These are phyloP conservation scores for Psylliodes chrysocephalus DNA, from an alignment of 2,888 invertebrate species.

Conservation along the genomic window DNA sequence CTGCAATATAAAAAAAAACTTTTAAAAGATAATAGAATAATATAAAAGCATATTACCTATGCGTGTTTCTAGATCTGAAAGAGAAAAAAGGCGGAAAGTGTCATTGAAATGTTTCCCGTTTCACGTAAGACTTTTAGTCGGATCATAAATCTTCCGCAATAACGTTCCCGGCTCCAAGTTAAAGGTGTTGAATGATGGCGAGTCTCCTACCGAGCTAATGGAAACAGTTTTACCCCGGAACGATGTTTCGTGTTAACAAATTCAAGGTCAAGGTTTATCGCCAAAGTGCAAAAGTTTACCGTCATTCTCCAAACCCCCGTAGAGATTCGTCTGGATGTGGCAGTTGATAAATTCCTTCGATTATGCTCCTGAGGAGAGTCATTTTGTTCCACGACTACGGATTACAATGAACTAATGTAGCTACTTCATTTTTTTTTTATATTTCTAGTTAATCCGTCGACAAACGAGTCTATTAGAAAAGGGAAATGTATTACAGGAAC, in stretches of 20 bases:
- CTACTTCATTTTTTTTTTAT: neutral
- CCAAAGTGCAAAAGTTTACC: neutral
- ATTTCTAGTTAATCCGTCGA: no score
- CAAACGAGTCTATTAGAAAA: no score
- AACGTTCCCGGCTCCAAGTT: slow-evolving; percentile 1
- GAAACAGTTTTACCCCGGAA: slow-evolving; percentile 17
- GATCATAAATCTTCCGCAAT: slow-evolving; percentile 18
- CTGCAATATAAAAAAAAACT: no score
- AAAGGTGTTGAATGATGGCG: slow-evolving; percentile 19
- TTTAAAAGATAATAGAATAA: no score
- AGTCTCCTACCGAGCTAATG: slow-evolving; percentile 26
- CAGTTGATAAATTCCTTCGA: neutral
- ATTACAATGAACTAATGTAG: neutral
- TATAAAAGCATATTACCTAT: no score
- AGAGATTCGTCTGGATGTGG: neutral
- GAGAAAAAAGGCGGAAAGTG: neutral
- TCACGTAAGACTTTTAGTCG: neutral
- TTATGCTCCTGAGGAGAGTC: neutral
- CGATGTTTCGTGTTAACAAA: slow-evolving; percentile 14
- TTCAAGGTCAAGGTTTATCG: slow-evolving; percentile 14
- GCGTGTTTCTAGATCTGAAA: no score
- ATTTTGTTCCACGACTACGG: neutral
- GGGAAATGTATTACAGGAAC: no score
- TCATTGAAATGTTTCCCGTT: neutral
- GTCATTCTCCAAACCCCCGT: neutral